A percentile compares a stretch with the other conserved stretches of the same genome.
These are phyloP conservation scores for Archips crataeganus DNA, from an alignment of 2,888 invertebrate species.

Conservation along the genomic window DNA sequence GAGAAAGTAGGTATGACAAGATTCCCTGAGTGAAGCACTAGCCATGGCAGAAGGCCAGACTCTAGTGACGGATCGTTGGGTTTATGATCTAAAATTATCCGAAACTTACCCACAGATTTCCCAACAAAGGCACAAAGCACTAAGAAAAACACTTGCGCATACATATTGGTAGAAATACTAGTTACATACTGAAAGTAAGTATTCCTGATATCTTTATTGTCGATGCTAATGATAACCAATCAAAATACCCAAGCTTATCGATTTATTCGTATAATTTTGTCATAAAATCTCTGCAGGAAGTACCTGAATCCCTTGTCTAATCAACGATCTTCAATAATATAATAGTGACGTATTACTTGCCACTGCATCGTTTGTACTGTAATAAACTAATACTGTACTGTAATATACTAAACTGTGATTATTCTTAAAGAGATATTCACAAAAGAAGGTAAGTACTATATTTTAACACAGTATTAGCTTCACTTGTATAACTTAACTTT, in stretches of 20 bases:
- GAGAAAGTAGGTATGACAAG: too few relatives aligned
- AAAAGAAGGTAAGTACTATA: too few relatives aligned
- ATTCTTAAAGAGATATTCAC: too few relatives aligned
- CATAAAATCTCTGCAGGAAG: conserved; percentile 29
- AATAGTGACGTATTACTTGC: neutral
- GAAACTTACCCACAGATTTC: conserved; percentile 62
- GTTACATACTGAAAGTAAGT: conserved; percentile 42
- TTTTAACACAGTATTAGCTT: too few relatives aligned
- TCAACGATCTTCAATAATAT: neutral
- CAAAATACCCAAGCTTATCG: conserved; percentile 21
- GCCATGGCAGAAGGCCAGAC: too few relatives aligned
- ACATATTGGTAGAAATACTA: conserved; percentile 52
- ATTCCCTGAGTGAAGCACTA: too few relatives aligned
- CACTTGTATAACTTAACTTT: too few relatives aligned
- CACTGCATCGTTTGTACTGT: too few relatives aligned
- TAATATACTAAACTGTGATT: too few relatives aligned
- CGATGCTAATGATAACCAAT: conserved; percentile 36
- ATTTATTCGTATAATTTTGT: conserved; percentile 8
- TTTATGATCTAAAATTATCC: too few relatives aligned
- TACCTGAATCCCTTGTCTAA: conserved; percentile 4
- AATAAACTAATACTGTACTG: too few relatives aligned
- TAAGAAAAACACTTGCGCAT: conserved; percentile 58
- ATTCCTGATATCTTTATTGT: conserved; percentile 47
- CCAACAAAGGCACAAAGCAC: conserved; percentile 58
- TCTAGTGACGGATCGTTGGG: too few relatives aligned